A percentile compares a stretch with the other conserved stretches of the same genome.
Conservation (phyloP, 2,113 vertebrate genomes). For the Psophia crepitans region DNA sequence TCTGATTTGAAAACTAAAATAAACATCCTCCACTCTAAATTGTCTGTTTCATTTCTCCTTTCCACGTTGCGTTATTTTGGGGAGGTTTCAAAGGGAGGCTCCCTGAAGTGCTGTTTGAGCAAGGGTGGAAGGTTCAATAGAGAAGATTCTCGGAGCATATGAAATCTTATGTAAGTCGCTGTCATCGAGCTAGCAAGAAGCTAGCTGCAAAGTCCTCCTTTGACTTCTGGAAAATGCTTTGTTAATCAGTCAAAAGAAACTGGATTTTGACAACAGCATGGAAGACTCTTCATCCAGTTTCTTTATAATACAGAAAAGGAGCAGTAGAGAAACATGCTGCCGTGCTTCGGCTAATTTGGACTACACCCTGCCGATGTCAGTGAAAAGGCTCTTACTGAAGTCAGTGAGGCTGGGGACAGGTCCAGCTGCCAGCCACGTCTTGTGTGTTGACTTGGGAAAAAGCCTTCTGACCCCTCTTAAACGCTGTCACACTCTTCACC, state of each 20-base stretch:
- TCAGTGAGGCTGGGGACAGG: not conserved
- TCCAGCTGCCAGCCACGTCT: not conserved
- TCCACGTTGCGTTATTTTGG: not conserved
- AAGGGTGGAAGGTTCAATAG: not conserved
- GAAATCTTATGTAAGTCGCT: not conserved
- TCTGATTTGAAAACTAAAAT: slow-evolving; percentile 1
- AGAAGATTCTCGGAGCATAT: not conserved
- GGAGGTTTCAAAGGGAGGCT: not conserved
- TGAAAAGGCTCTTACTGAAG: not conserved
- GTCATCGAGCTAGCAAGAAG: not conserved
- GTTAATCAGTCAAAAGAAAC: not conserved
- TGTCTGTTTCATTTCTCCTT: slow-evolving; percentile 28
- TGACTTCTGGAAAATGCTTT: not conserved
- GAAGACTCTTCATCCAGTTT: not conserved
- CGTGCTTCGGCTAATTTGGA: not conserved
- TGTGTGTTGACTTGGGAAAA: not conserved
- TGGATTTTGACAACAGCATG: not conserved
- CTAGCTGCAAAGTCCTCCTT: not conserved
- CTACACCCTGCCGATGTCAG: accelerated
- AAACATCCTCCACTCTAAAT: not conserved
- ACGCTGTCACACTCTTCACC: not conserved
- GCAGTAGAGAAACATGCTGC: not conserved
- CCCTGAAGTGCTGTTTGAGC: not conserved
- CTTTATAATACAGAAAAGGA: not conserved
- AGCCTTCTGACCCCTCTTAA: not conserved